phyloP scores from a whole-genome alignment of 2,888 invertebrate species.

The Hypselothyrea guttata region DNA sequence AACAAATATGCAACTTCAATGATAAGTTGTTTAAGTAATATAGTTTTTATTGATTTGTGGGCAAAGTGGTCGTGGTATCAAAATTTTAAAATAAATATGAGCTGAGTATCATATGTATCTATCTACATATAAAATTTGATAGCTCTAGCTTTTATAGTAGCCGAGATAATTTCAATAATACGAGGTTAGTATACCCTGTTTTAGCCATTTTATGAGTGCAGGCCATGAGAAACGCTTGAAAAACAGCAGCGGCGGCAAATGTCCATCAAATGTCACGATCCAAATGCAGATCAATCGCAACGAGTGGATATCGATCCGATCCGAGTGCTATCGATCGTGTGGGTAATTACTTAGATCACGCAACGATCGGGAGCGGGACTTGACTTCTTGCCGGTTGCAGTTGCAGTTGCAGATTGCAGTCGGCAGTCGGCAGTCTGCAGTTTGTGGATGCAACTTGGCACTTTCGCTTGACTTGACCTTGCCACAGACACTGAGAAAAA shows the following conservation, averaged over 20 bases:
- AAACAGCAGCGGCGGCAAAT: slow-evolving; percentile 79
- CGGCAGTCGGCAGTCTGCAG: slow-evolving; percentile 2
- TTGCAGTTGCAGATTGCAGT: slow-evolving; percentile 14
- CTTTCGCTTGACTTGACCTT: slow-evolving; percentile 71
- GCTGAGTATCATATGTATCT: no score
- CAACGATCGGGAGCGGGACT: slow-evolving; percentile 34
- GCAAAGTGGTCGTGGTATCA: no score
- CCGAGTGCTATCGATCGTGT: slow-evolving; percentile 19
- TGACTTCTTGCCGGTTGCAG: slow-evolving; percentile 3
- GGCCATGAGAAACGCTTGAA: slow-evolving; percentile 22
- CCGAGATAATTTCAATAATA: no score
- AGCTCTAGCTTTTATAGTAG: no score
- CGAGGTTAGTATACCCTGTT: no score
- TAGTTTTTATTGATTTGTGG: no score
- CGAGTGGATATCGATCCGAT: slow-evolving; percentile 14
- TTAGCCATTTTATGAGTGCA: no score
- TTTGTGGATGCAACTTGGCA: slow-evolving; percentile 25
- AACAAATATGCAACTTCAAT: no score
- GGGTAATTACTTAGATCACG: slow-evolving; percentile 67
- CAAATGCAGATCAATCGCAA: slow-evolving; percentile 73
- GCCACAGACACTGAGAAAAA: slow-evolving; percentile 45
- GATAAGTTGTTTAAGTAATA: no score
- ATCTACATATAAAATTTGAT: no score
- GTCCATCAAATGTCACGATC: slow-evolving; percentile 80
- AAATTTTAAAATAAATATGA: no score